These are phyloP conservation scores for Diorhabda sublineata DNA, from an alignment of 1,140 invertebrate species.

Conservation along the genomic window DNA sequence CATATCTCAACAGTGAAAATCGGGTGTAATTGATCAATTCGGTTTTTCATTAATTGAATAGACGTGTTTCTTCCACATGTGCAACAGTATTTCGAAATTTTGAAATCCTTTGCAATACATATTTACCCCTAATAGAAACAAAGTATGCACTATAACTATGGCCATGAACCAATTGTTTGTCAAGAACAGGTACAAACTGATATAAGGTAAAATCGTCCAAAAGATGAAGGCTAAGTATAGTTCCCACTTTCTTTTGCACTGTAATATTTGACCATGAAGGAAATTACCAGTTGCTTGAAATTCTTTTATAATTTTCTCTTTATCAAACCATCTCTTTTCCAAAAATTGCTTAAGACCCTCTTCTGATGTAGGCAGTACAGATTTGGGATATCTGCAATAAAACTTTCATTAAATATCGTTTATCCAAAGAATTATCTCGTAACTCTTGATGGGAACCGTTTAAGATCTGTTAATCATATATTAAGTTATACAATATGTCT, in stretches of 20 bases:
- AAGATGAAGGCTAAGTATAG: slow-evolving; percentile 53
- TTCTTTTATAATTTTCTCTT: slow-evolving; percentile 59
- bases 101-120: slow-evolving; percentile 53
- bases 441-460: too few relatives aligned
- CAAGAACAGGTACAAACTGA: slow-evolving; percentile 47
- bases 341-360: slow-evolving; percentile 61
- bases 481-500: too few relatives aligned
- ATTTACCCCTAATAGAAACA: slow-evolving; percentile 52
- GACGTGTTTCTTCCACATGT: slow-evolving; percentile 21
- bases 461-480: too few relatives aligned
- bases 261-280: slow-evolving; percentile 32
- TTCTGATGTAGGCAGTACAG: slow-evolving; percentile 57
- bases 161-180: slow-evolving; percentile 49
- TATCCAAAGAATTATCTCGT: too few relatives aligned
- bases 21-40: too few relatives aligned
- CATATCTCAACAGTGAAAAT: too few relatives aligned
- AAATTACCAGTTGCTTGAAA: slow-evolving; percentile 57
- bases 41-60: not conserved
- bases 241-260: slow-evolving; percentile 45
- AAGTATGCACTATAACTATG: slow-evolving; percentile 50
- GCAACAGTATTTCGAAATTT: slow-evolving; percentile 48
- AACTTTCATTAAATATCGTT: too few relatives aligned
- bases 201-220: slow-evolving; percentile 52
- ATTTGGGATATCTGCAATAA: slow-evolving; percentile 52
- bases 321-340: slow-evolving; percentile 65